Base-by-base conservation (phyloP, 2,113 vertebrate genomes). In the Eurypyga helias region DNA sequence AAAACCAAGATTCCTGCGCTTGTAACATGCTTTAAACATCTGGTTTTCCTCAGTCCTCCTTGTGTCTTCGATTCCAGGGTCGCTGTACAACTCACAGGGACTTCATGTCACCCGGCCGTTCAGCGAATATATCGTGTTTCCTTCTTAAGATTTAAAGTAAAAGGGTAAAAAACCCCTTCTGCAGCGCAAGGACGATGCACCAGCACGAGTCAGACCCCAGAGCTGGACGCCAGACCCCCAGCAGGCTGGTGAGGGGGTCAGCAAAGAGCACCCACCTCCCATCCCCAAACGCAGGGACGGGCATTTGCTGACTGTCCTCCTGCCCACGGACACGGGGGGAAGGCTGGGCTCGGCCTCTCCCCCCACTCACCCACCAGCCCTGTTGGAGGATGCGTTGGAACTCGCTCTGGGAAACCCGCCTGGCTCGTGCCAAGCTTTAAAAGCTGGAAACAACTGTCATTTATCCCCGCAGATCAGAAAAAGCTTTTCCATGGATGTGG, bases 91-190 rank as follows among this genome's bases (percentile, higher is more conserved):
- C 52, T 64, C 55, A 7, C 1, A 9, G 0, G 0, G 0, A 4
- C 34, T 18, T 34, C 24, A 5, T 1, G 5, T 10, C 6, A 29
- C 4, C 17, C 0, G 0, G 20, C 41, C 0, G 0, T 2, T 60
- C 36, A 14, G 19, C 17, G 18, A 29, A 24, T 0, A 26, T 16
- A 8, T 5, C 13, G 21, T 7, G 4, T 36, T 73, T 69, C 6
- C 10, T 55, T 62, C 43, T 51, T 26, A 11, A 45, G 48, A 11
- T 49, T 83, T 33, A 29, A 92, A 48, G 29, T 26, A 18, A 46
- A 28, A 13, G 9, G 29, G 10, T 1, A 15, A 26, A 54, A 24
- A 49, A 33, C n/a, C 11, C 14, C 46, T 24, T 21, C 9, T 5
- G 28, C 49, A 77, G 43, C 17, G 3, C 13, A 19, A 8, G 66